Evolutionary conservation across 2,888 invertebrate genomes (phyloP).

Genomic region (Meandrusa payeni): DNA sequence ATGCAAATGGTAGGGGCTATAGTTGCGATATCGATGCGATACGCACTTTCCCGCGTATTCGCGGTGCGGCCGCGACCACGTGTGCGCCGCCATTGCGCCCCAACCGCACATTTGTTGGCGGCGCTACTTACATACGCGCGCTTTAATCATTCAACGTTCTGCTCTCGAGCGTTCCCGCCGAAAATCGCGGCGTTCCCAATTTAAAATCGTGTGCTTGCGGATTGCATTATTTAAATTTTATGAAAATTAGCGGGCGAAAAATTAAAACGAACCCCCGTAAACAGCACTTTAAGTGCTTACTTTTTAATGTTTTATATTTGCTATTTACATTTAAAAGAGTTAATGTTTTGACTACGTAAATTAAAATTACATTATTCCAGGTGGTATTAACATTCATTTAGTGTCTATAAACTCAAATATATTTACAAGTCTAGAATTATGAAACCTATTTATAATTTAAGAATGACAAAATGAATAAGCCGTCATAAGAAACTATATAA

Average conservation of each 20-base stretch:
- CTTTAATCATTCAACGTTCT: constrained; percentile 20
- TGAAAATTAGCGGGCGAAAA: constrained; percentile 7
- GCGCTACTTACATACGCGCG: constrained; percentile 18
- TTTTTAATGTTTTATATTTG: no score
- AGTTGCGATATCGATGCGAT: not conserved
- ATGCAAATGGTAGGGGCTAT: constrained; percentile 8
- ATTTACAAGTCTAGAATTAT: no score
- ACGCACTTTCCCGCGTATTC: constrained; percentile 15
- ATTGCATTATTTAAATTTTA: constrained; percentile 10
- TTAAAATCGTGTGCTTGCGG: constrained; percentile 11
- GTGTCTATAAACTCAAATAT: no score
- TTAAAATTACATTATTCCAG: no score
- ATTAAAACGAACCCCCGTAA: not conserved
- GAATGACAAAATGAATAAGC: no score
- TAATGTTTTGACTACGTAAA: no score
- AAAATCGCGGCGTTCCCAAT: constrained; percentile 1
- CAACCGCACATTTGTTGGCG: constrained; percentile 19
- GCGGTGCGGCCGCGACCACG: constrained; percentile 17
- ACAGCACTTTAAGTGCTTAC: no score
- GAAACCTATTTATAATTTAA: no score
- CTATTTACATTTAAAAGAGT: no score
- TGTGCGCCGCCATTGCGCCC: constrained; percentile 12
- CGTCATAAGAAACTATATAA: no score
- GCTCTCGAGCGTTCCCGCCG: constrained; percentile 4
- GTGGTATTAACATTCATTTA: no score